Percentiles rank a stretch among this genome's conserved stretches.
These are phyloP conservation scores for Arvicanthis niloticus DNA, from an alignment of 2,113 vertebrate genomes.

Conservation along the genomic window DNA sequence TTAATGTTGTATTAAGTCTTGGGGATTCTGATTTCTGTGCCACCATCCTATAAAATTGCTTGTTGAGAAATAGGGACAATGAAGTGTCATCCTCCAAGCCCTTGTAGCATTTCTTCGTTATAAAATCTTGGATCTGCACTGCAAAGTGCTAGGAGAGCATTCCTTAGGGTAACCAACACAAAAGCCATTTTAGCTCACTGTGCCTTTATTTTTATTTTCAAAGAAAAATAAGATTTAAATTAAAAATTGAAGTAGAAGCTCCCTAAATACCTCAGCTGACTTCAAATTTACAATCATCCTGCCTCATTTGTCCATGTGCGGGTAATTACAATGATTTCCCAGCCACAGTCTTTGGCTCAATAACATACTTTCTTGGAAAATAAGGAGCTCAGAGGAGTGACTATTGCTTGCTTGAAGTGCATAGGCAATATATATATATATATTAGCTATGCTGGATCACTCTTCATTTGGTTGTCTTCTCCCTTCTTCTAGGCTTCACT, in stretches of 20 bases:
- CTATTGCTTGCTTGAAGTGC: neutral
- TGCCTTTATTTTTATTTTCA: neutral
- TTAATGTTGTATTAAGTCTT: neutral
- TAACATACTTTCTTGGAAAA: neutral
- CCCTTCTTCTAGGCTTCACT: neutral
- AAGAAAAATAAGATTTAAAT: neutral
- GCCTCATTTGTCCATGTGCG: neutral
- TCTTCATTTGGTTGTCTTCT: neutral
- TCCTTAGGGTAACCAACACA: neutral
- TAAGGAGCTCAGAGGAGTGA: neutral
- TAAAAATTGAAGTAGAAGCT: neutral
- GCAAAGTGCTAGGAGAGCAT: neutral
- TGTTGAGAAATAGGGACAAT: slow-evolving; percentile 31
- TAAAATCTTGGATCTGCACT: neutral
- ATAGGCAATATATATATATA: neutral
- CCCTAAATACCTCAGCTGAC: neutral
- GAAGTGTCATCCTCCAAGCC: neutral
- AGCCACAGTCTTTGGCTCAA: neutral
- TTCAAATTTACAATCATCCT: neutral
- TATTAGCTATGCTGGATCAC: neutral
- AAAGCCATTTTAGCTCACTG: neutral
- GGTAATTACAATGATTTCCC: neutral
- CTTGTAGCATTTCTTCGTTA: neutral
- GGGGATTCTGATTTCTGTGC: neutral
- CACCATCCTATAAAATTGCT: neutral